Base-by-base conservation (phyloP, 2,888 invertebrate genomes). In the Drosophila glabriapex region DNA sequence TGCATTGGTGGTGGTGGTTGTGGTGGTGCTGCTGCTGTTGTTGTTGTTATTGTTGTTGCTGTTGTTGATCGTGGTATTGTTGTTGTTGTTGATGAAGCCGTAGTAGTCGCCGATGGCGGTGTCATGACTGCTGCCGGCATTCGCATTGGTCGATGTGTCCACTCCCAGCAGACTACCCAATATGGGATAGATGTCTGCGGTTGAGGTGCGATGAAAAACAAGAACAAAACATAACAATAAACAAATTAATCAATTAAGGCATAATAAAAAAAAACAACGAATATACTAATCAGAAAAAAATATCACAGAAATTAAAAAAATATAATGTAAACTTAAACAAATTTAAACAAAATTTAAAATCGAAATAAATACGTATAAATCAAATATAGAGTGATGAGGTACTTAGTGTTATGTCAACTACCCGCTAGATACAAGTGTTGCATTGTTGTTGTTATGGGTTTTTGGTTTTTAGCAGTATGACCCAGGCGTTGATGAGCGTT, bases 151-250 rank as follows among this genome's bases (percentile, higher is more conserved):
- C 33, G 84, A 82, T 14, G 92, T 92, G 50, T 93, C 93, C 79
- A 93, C 93, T 71, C 93, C 93, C 85, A 93, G 77, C 25, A 93
- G 83, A 78, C 93, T 93, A 72, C 93, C 93, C 86, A 93, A 83
- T 68, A 93, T 93, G 73, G 93, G 93, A 82, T 93, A 93, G 73
- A 93, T 93, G 82, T 93, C 93, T 93, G 83, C 76, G 46, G 60
- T 55, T 14, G 25, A 50, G 29, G 58, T 53, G 63, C 74, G 68
- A 76, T 80, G 75, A 62, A 68, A 73, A 64, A 83, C 58, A 76
- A 75, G 60, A 75, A 80, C 69, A 75, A 70, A 69, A 72, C 61
- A 66, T 62, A 75, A 71, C 63, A 82, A 75, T 82, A 73, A 75
- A 78, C 58, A 72, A 78, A 72, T 72, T 72, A 76, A 79, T 63